Percentiles rank a stretch among this genome's conserved stretches.
These are phyloP conservation scores for Falco peregrinus DNA, from an alignment of 2,797 vertebrate genomes.

Conservation along the genomic window DNA sequence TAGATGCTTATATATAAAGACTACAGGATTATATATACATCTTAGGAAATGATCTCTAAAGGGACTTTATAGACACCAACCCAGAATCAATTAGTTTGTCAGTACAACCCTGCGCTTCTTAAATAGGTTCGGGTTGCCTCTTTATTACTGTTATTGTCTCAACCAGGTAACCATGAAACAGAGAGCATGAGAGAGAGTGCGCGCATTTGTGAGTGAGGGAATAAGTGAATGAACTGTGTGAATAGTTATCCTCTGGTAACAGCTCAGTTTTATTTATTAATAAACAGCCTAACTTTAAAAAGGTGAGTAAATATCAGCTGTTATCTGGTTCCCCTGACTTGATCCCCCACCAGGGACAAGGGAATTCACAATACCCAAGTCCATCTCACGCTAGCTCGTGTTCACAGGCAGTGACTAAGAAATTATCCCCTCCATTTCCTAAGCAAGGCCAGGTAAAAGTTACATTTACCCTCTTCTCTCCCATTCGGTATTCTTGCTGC, in stretches of 20 bases:
- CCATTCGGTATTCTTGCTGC: slow-evolving; percentile 77
- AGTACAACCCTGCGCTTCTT: background rate
- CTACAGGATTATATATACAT: background rate
- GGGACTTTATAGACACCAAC: background rate
- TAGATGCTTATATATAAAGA: background rate
- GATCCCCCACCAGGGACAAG: background rate
- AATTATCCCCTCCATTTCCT: background rate
- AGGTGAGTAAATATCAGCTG: background rate
- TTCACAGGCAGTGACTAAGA: background rate
- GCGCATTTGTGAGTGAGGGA: background rate
- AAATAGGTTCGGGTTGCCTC: background rate
- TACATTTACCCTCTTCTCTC: slow-evolving; percentile 80
- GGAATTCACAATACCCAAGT: background rate
- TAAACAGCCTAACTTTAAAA: background rate
- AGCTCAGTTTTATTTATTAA: background rate
- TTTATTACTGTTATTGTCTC: background rate
- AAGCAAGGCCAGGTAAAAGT: background rate
- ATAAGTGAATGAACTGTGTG: background rate
- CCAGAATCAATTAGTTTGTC: background rate
- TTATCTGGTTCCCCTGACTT: background rate
- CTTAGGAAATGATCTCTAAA: background rate
- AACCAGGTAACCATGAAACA: background rate
- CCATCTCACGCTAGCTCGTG: background rate
- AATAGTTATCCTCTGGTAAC: background rate
- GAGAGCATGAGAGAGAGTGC: background rate